Base-by-base conservation (phyloP, 2,113 vertebrate genomes). In the Coreoperca whiteheadi region DNA sequence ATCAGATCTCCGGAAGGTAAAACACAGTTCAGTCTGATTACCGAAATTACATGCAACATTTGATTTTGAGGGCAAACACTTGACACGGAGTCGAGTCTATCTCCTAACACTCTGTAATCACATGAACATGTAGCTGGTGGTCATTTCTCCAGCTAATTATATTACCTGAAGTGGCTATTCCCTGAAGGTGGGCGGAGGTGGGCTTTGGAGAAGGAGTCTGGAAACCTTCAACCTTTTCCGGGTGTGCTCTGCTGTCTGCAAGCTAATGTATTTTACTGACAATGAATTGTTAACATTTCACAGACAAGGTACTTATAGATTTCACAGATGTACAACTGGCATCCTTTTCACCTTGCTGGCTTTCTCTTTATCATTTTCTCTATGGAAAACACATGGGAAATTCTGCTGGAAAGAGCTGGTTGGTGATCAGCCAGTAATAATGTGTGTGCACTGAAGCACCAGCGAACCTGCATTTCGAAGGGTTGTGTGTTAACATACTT, bases 261-360 rank as follows among this genome's bases (percentile, higher is more conserved):
- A 83, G 69, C 23, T 85, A 70, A 90, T 92, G 81, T 25, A 39
- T 92, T 89, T 92, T 57, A 86, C 93, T 82, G 82, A 81, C 69
- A 61, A 83, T 67, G 68, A 82, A 85, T 73, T 89, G 84, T 91
- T 84, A 81, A 90, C 80, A 80, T 86, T 77, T 92, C 79, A 57
- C 85, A 82, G 74, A 87, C 51, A 10, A 48, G 37, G 87, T 83
- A 86, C 87, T 81, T 79, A 90, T 90, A 71, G 39, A 81, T 83
- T 90, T 90, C 21, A 83, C 91, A 93, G 91, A 91, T 87, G 92
- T 86, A 81, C 68, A 61, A 46, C 75, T 68, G 79, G 72, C 61
- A 75, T 86, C 41, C 46, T 25, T 56, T 69, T 81, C 73, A 48
- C 75, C 30, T 69, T 18, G 32, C 74, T 87, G 81, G 64, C 65